These are phyloP conservation scores for Megalops cyprinoides DNA, from an alignment of 2,797 vertebrate genomes.

Conservation along the genomic window DNA sequence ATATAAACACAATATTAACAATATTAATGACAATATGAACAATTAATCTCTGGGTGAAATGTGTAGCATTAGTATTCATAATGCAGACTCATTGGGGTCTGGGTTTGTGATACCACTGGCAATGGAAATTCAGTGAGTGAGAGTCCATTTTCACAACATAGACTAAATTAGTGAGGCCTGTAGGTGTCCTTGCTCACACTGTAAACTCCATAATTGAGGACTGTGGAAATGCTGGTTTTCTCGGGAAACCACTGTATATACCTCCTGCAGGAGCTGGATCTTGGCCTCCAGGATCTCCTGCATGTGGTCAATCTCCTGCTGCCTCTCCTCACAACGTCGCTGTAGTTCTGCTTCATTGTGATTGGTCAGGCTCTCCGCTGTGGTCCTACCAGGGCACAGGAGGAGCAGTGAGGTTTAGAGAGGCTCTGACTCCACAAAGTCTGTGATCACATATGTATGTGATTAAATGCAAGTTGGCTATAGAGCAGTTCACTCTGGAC, in stretches of 20 bases:
- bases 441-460: conserved; percentile 2
- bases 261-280: conserved; percentile 86
- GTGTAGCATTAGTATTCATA: background rate
- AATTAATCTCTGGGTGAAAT: no score
- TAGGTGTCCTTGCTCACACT: background rate
- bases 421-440: background rate
- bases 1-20: background rate
- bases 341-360: conserved; percentile 79
- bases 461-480: background rate
- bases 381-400: conserved; percentile 62
- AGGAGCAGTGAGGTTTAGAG: background rate
- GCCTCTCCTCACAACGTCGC: conserved; percentile 74
- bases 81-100: background rate
- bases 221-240: background rate
- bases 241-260: conserved; percentile 45
- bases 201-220: background rate
- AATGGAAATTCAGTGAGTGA: background rate
- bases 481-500: background rate
- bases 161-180: background rate
- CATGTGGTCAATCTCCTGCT: conserved; percentile 80
- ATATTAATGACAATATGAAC: no score
- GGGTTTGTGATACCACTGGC: background rate
- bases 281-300: conserved; percentile 83
- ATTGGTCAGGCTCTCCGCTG: conserved; percentile 71
- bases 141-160: background rate